A percentile compares a stretch with the other conserved stretches of the same genome.
Conservation (phyloP, 2,113 vertebrate genomes). For the Okapia johnstoni region DNA sequence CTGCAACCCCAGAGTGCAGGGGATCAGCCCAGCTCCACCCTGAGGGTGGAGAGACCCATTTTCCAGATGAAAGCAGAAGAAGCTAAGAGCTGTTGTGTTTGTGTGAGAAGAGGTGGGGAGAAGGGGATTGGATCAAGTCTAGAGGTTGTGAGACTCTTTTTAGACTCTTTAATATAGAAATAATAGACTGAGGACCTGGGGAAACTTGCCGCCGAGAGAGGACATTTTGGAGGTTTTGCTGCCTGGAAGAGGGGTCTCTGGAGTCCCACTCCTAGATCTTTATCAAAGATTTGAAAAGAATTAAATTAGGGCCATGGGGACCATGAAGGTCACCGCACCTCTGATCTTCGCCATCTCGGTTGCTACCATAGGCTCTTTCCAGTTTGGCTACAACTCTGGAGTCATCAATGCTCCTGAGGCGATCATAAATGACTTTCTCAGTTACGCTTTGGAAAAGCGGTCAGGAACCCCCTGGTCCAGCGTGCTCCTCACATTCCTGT, state of each 20-base stretch:
- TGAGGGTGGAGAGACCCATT: background rate
- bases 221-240: background rate
- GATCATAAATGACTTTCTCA: slow-evolving; percentile 88
- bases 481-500: slow-evolving; percentile 80
- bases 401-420: slow-evolving; percentile 96
- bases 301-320: slow-evolving; percentile 36
- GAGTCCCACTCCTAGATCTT: background rate
- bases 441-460: slow-evolving; percentile 76
- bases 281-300: background rate
- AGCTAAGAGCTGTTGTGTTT: background rate
- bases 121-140: background rate
- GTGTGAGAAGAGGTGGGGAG: background rate
- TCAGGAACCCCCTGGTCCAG: slow-evolving; percentile 29
- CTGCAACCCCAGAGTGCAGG: accelerated
- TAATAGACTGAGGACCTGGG: background rate
- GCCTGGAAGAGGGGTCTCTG: background rate
- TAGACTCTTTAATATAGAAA: background rate
- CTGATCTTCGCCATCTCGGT: slow-evolving; percentile 85
- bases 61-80: background rate
- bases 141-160: background rate
- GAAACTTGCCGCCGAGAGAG: background rate
- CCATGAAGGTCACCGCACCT: slow-evolving; percentile 63
- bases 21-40: background rate
- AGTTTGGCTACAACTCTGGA: slow-evolving; percentile 95
- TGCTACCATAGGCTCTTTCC: slow-evolving; percentile 91